Evolutionary conservation across 2,797 vertebrate species (phyloP).

Genomic region (Parauchenoglanis ngamensis): DNA sequence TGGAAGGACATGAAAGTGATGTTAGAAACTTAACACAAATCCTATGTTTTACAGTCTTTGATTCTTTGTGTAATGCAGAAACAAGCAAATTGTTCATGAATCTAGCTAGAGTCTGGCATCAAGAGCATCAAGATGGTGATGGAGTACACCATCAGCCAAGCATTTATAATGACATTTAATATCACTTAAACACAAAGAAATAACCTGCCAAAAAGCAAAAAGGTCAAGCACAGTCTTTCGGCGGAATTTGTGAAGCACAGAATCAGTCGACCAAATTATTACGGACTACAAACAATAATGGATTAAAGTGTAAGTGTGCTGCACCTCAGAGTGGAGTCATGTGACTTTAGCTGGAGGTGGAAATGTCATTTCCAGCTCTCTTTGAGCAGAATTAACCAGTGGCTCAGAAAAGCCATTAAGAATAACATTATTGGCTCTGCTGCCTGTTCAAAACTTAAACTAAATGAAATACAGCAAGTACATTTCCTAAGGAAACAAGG

Average conservation of each 20-base stretch:
- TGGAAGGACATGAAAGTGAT: background rate
- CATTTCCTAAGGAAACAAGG: conserved; percentile 7
- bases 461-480: background rate
- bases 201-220: conserved; percentile 44
- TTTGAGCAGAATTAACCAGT: background rate
- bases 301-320: conserved; percentile 8
- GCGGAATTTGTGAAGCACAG: background rate
- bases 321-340: background rate
- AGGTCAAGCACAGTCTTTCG: conserved; percentile 36
- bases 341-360: conserved; percentile 1
- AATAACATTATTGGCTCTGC: background rate
- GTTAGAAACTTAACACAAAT: background rate
- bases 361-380: conserved; percentile 3
- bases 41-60: background rate
- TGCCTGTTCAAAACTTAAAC: conserved; percentile 5
- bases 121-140: background rate
- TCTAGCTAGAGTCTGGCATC: background rate
- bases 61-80: background rate
- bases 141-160: background rate
- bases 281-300: background rate
- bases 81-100: conserved; percentile 13
- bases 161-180: conserved; percentile 37
- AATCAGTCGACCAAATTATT: conserved; percentile 27
- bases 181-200: conserved; percentile 25
- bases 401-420: conserved; percentile 26